Evolutionary conservation across 2,113 vertebrate genomes (phyloP).

Genomic region (Piprites chloris): DNA sequence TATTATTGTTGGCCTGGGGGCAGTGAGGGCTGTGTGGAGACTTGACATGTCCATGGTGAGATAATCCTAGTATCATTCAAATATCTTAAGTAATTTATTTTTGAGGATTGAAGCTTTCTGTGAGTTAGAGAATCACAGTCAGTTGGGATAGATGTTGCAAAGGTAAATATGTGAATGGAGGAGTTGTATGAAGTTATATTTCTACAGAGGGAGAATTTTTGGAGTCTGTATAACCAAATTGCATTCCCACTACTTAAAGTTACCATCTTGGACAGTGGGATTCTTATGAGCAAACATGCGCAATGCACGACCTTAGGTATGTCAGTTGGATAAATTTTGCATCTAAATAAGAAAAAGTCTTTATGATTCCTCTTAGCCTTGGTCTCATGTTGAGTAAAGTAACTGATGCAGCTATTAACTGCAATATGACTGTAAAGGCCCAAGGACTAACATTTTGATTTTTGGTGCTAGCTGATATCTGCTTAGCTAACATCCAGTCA

Average conservation of each 20-base stretch:
- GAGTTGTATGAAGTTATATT: not conserved
- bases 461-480: not conserved
- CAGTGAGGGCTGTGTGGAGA: accelerated
- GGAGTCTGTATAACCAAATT: not conserved
- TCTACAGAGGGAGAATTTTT: not conserved
- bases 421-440: not conserved
- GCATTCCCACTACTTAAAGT: not conserved
- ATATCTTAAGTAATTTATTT: not conserved
- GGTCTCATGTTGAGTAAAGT: not conserved
- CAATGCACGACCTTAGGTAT: not conserved
- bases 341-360: not conserved
- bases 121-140: not conserved
- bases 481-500: not conserved
- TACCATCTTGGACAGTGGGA: not conserved
- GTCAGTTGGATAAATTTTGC: not conserved
- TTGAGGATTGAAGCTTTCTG: not conserved
- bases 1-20: not conserved
- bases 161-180: not conserved
- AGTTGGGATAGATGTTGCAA: not conserved
- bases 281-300: not conserved
- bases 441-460: not conserved
- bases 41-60: not conserved
- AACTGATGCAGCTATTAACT: not conserved
- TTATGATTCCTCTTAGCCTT: not conserved
- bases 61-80: not conserved